Base-by-base conservation (phyloP, 2,888 invertebrate genomes). In the Clitarchus hookeri region DNA sequence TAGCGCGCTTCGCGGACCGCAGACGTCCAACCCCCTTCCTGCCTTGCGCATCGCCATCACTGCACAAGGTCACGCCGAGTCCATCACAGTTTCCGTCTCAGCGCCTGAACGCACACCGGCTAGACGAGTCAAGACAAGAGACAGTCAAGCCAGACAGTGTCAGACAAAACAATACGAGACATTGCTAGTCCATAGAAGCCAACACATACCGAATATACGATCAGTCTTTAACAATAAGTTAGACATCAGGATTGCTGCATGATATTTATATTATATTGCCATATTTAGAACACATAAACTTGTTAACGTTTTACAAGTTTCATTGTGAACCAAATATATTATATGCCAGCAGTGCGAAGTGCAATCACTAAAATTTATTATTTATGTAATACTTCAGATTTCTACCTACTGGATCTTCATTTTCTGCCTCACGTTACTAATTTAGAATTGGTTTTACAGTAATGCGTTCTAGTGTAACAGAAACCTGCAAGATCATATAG, bases 351-450 rank as follows among this genome's bases (percentile, higher is more conserved):
- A 36, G 36, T 36, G 6, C 12, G 8, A n/a, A 77, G 23, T 77
- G 23, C 12, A 77, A 77, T 23, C 25, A n/a, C 77, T 77, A 12
- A 77, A n/a, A n/a, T 77, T 77, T 11, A n/a, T 25, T 12, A 26
- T 79, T 26, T 16, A 12, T 79, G 9, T 27, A n/a, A 25, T 79
- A 13, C 8, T 79, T 2, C 13, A 79, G 79, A 79, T 79, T 79
- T 27, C 27, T 79, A 79, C 16, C 79, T 26, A 79, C 79, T 79
- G 79, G 25, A 26, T 25, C 79, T 79, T 26, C 79, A 79, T 79
- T 79, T 79, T 6, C 79, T 26, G 25, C 25, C 79, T 8, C 23
- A 13, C 23, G 23, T 27, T 79, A 13, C 13, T 2, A n/a, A 79
- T n/a, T 79, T 79, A 79, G 79, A 16, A 12, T 79, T 79, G 79